Evolutionary conservation across 2,888 invertebrate genomes (phyloP).

Genomic region (Calameuta filiformis): DNA sequence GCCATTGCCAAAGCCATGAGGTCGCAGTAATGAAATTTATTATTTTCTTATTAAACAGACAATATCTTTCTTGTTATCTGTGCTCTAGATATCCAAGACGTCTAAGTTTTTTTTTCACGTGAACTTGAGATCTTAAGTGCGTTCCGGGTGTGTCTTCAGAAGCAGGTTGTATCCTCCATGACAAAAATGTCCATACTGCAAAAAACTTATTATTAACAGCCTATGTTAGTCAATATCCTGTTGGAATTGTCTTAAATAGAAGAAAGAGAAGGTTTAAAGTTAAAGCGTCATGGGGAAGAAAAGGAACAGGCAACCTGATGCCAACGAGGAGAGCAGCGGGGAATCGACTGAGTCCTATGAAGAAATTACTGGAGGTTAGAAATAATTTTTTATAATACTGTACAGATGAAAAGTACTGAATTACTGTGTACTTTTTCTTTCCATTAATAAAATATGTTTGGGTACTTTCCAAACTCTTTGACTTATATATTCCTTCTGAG

Average conservation of each 20-base stretch:
- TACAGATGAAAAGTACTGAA: background rate
- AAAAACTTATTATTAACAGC: background rate
- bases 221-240: background rate
- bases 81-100: background rate
- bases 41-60: background rate
- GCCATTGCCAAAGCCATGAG: constrained; percentile 2
- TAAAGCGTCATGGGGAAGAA: constrained; percentile 75
- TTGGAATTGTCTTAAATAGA: background rate
- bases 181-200: background rate
- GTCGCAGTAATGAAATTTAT: background rate
- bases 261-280: background rate
- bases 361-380: constrained; percentile 65
- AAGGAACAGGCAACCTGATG: constrained; percentile 76
- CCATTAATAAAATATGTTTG: background rate
- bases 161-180: background rate
- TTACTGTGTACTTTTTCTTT: background rate
- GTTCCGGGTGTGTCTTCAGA: background rate
- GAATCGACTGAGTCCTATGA: constrained; percentile 56
- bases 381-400: constrained; percentile 9
- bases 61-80: background rate
- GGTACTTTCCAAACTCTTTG: background rate
- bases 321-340: constrained; percentile 70
- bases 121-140: background rate
- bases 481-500: background rate
- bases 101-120: background rate